These are phyloP conservation scores for Uropsilus gracilis DNA, from an alignment of 2,113 vertebrate species.

Conservation along the genomic window DNA sequence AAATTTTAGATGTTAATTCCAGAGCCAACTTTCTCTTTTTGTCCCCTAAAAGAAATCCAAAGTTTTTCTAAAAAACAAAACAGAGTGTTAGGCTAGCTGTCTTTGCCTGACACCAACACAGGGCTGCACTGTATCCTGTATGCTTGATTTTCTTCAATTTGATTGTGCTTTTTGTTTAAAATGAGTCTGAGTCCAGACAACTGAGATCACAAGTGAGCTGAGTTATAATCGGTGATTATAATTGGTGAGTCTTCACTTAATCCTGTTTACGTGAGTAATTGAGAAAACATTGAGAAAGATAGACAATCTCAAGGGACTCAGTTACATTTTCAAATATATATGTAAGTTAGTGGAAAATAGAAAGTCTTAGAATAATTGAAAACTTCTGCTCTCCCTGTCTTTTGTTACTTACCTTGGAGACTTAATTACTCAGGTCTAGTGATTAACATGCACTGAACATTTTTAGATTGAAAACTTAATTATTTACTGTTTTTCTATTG, in stretches of 20 bases:
- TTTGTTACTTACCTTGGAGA: background rate
- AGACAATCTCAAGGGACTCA: background rate
- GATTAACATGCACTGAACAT: background rate
- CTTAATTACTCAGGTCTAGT: background rate
- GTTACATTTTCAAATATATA: background rate
- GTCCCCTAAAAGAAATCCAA: background rate
- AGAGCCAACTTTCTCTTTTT: background rate
- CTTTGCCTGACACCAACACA: background rate
- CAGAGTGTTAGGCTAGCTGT: background rate
- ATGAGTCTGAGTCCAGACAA: background rate
- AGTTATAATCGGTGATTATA: background rate
- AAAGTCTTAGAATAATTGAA: background rate
- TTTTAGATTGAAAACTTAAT: background rate
- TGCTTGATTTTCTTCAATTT: background rate
- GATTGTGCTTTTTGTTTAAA: background rate
- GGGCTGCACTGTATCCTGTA: fast-evolving
- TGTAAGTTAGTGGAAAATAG: background rate
- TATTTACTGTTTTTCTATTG: background rate
- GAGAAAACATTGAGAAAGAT: background rate
- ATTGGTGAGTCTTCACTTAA: background rate
- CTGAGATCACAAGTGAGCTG: background rate
- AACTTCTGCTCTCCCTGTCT: background rate
- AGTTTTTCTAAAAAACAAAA: background rate
- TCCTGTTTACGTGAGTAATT: background rate
- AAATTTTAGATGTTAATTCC: too few species aligned